Evolutionary conservation across 2,888 invertebrate species (phyloP), one percentile per base, ranked within the genome.

Genomic region (Panzeria rudis): DNA sequence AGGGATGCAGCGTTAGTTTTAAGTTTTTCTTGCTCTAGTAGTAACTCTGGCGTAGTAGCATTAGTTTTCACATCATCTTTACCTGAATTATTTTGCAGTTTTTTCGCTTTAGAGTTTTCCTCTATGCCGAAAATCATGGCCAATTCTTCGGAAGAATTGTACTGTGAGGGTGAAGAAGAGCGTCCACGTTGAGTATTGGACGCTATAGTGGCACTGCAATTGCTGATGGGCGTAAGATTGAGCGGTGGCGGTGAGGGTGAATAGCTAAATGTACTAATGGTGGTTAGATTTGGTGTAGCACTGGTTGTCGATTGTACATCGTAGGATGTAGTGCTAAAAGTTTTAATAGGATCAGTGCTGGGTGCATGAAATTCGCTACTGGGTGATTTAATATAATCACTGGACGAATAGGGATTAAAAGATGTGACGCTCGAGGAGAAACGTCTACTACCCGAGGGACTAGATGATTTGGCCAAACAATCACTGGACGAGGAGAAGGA

Each of bases 101-200:
- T 88, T 86, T 88, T 72, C 62, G 80, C 64, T 82, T 88, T 89
- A 2, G 89, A 86, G 62, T 87, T 88, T 87, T 92, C 91, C 75
- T 90, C 91, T 69, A 92, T 91, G 89, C 94, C 94, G 89, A 95
- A 95, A 88, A 95, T 95, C 88, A 94, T 94, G 32, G 95, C 94
- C 87, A 95, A 92, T 89, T 95, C 95, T 89, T 95, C 95, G 66
- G 94, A 94, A 13, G 95, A 95, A 90, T 95, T 95, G 89, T 95
- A 95, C 90, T 94, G 94, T 78, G 94, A 94, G 91, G 91, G 90
- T 56, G 91, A 91, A 13, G 90, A 90, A 35, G 90, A 91, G 64
- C 88, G 89, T 35, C 88, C 84, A 71, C 87, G 83, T 9, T 66
- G 84, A 11, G 72, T 73, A 32, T 72, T 61, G n/a, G 64, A 84